These are phyloP conservation scores for Pristionchus exspectatus DNA, from an alignment of 2,888 invertebrate genomes.

Conservation along the genomic window DNA sequence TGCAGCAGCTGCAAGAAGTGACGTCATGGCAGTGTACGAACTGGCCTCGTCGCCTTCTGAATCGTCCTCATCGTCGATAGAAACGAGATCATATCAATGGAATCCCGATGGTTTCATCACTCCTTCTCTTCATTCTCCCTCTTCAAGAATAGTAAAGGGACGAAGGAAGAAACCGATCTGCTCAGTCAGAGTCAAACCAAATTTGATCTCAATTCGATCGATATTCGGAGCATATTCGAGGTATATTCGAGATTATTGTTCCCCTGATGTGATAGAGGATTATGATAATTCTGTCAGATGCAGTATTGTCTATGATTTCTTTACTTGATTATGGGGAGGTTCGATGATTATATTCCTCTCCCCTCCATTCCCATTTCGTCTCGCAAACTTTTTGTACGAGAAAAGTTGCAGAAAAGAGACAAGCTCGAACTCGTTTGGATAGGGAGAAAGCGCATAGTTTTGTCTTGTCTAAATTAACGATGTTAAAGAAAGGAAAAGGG, in stretches of 20 bases:
- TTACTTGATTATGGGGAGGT: background rate
- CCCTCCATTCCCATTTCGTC: background rate
- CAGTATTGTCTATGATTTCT: background rate
- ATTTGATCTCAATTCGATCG: slow-evolving; percentile 63
- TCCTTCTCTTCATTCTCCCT: slow-evolving; percentile 35
- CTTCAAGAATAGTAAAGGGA: background rate
- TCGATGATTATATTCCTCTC: background rate
- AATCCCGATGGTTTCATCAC: slow-evolving; percentile 19
- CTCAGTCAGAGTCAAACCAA: slow-evolving; percentile 63
- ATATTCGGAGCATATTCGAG: slow-evolving; percentile 69
- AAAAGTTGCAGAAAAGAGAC: background rate
- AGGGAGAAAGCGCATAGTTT: slow-evolving; percentile 3
- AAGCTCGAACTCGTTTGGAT: slow-evolving; percentile 45
- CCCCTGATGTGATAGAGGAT: background rate
- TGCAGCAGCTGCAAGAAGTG: background rate
- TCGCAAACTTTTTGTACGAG: background rate
- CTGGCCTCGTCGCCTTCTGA: background rate
- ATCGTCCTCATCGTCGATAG: background rate
- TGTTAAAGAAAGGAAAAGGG: background rate
- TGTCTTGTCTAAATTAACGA: slow-evolving; percentile 34
- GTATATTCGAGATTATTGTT: slow-evolving; percentile 51
- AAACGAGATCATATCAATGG: background rate
- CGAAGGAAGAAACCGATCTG: slow-evolving; percentile 59
- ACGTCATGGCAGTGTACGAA: slow-evolving; percentile 23
- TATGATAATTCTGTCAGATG: background rate